Base-by-base conservation (phyloP, 2,888 invertebrate species). In the Meta bourneti region DNA sequence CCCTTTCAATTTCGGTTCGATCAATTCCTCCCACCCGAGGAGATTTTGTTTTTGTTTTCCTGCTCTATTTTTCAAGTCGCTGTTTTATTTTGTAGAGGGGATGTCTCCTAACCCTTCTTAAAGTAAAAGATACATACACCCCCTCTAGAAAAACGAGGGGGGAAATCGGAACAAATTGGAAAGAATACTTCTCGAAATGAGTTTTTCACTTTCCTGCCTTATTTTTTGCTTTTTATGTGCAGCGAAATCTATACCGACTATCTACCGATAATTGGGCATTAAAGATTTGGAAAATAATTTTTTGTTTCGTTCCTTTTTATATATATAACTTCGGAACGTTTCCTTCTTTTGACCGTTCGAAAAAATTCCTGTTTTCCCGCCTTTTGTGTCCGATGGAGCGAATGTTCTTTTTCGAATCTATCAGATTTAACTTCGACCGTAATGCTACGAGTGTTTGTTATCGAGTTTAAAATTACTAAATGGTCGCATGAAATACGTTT, bases 1-100 rank as follows among this genome's bases (percentile, higher is more conserved):
- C 89, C 89, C 89, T 90, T 90, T 90, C 89, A 90, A 90, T 90
- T 90, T 90, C 88, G 11, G 84, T 84, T 84, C 89, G 89, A 90
- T 90, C 83, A 83, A 72, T 89, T 74, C 81, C 78, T 70, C 69
- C 69, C n/a, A n/a, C 11, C 84, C 79, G 71, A 82, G 20, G 48
- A 52, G 51, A 70, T 78, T 70, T 69, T 72, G 16, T 80, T 70
- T 72, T 48, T 72, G 49, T 54, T 87, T 78, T 69, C 72, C 61
- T 88, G 51, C 61, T 61, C 61, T 81, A 79, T 84, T 81, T 84
- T 90, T 78, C 70, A 84, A 84, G 83, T 52, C 54, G 78, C 72
- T 78, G 83, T 84, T 78, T 90, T 90, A 84, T 90, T 90, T 79
- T 70, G 77, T 74, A 16, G 61, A 61, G 61, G 84, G 61, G 78